Evolutionary conservation across 1,140 invertebrate species (phyloP).

Genomic region (Akabosia matsudoensis): DNA sequence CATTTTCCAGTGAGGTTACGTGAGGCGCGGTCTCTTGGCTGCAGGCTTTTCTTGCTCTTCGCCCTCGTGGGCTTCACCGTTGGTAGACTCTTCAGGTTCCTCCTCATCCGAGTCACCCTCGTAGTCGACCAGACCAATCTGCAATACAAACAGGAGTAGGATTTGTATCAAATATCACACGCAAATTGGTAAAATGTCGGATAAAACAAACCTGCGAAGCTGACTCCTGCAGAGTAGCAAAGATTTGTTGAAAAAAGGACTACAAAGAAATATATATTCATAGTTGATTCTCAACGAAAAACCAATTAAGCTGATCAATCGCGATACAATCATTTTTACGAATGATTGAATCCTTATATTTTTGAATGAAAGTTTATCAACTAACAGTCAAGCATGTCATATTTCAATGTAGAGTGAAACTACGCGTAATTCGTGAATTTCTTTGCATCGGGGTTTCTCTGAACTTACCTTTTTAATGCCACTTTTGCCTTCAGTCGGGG

Average conservation of each 20-base stretch:
- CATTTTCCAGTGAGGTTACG: conserved; percentile 36
- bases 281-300: neutral
- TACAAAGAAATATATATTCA: conserved; percentile 30
- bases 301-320: too few relatives aligned
- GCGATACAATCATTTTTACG: too few relatives aligned
- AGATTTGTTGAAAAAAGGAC: conserved; percentile 48
- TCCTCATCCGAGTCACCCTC: conserved; percentile 93
- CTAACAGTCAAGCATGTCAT: too few relatives aligned
- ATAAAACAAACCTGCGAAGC: conserved; percentile 45
- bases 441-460: too few relatives aligned
- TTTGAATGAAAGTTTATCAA: too few relatives aligned
- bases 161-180: conserved; percentile 14
- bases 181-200: neutral
- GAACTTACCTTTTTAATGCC: conserved; percentile 5
- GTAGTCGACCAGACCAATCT: conserved; percentile 88
- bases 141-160: conserved; percentile 44
- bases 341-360: too few relatives aligned
- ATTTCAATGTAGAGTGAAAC: too few relatives aligned
- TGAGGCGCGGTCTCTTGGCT: conserved; percentile 60
- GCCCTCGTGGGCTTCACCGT: conserved; percentile 55
- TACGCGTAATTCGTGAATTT: neutral
- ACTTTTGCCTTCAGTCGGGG: conserved; percentile 46
- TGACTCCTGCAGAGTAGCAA: conserved; percentile 47
- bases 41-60: conserved; percentile 50
- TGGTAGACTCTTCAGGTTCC: conserved; percentile 68